Base-by-base conservation (phyloP, 92 coral and sea anemone genomes). In the Siderastrea radians region DNA sequence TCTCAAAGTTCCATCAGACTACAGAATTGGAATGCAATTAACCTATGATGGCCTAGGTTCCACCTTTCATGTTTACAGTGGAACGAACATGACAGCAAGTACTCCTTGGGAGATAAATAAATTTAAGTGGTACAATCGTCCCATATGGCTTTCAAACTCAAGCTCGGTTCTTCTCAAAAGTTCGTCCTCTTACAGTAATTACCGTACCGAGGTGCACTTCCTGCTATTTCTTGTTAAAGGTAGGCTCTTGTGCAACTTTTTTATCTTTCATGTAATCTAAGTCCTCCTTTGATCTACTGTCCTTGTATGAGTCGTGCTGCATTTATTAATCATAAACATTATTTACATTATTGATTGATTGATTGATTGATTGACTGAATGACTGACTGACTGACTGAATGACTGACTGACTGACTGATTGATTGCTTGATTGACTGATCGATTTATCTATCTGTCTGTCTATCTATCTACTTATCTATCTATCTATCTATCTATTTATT, bases 1-100 rank as follows among this genome's bases (percentile, higher is more conserved):
- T 11, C 59, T 84, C 44, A 43, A 75, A 61, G 77, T 76, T 52
- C 67, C 70, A 62, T 50, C 54, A 43, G 75, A 66, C 19, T 84
- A 6, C 17, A 84, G 10, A 26, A 58, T 84, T 48, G 89, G 57
- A 55, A n/a, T 84, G 44, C 89, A 84, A 15, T 50, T 84, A 2
- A 49, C 76, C 3, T 59, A 55, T 61, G 14, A 84, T 15, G 6
- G 38, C 12, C 52, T 45, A 6, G 11, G 58, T n/a, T 3, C 45
- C n/a, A 67, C 54, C 12, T 75, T 84, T 62, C 43, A 81, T 19
- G 71, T 81, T 65, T 67, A 68, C 49, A 71, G 58, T 50, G 86
- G 63, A 51, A 68, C 77, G n/a, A 81, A 81, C 63, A 64, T 4
- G 8, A 16, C 86, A 54, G 19, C 63, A 52, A 65, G 46, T 53